These are phyloP conservation scores for Notarius lentiginosus DNA, from an alignment of 2,113 vertebrate species.

Conservation along the genomic window DNA sequence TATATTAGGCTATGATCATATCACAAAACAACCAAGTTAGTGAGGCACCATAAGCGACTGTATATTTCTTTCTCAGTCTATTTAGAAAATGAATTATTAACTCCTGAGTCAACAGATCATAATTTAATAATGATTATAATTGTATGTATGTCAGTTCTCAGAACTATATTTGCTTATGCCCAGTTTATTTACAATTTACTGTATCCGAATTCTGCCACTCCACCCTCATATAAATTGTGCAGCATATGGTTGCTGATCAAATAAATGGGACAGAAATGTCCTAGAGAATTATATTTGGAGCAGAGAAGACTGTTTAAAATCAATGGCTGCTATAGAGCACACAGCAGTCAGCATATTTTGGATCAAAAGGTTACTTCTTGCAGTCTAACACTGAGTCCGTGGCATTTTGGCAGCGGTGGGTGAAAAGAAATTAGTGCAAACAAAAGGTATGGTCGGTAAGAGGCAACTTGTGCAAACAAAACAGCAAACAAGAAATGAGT, in stretches of 20 bases:
- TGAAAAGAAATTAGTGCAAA: constrained; percentile 12
- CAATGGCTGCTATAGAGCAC: background rate
- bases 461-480: background rate
- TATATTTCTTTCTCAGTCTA: background rate
- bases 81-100: background rate
- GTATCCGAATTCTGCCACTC: background rate
- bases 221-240: background rate
- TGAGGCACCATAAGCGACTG: background rate
- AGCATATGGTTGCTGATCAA: background rate
- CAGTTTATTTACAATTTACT: background rate
- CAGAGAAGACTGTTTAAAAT: background rate
- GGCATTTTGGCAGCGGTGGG: background rate
- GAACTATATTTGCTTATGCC: background rate
- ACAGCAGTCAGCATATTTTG: background rate
- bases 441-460: background rate
- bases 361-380: constrained; percentile 26
- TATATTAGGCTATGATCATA: background rate
- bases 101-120: background rate
- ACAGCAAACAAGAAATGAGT: background rate
- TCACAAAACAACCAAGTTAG: background rate
- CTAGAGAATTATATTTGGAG: background rate
- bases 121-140: background rate
- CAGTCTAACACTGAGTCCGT: background rate
- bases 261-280: background rate
- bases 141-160: background rate